These are phyloP conservation scores for Atta cephalotes DNA, from an alignment of 1,140 invertebrate species.

Conservation along the genomic window DNA sequence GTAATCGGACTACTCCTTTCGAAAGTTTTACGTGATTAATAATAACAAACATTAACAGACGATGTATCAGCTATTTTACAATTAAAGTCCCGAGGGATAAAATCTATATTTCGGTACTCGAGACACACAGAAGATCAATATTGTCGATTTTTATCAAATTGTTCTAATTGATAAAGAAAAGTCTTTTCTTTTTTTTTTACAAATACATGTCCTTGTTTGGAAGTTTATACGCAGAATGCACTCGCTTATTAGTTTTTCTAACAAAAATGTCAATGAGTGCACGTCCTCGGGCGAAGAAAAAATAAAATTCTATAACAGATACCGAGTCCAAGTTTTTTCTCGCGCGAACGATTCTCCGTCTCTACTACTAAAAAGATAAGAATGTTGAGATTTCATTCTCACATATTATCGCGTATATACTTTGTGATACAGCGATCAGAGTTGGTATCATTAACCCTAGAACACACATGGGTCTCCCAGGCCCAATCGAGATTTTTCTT, in stretches of 20 bases:
- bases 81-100: neutral
- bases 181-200: neutral
- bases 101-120: neutral
- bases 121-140: neutral
- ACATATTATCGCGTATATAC: neutral
- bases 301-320: neutral
- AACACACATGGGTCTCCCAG: no score
- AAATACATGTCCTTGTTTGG: neutral
- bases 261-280: neutral
- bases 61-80: constrained; percentile 1
- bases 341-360: neutral
- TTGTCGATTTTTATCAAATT: neutral
- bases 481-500: no score
- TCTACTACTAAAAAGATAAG: neutral
- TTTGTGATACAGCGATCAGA: neutral
- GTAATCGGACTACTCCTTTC: constrained; percentile 31
- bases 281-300: neutral
- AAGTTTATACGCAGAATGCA: neutral
- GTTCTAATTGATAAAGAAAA: neutral
- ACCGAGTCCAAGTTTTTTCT: neutral
- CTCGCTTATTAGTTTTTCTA: neutral
- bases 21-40: constrained; percentile 48
- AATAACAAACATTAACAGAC: constrained; percentile 29
- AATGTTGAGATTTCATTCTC: neutral
- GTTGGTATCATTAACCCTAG: neutral